Base-by-base conservation (phyloP, 2,113 vertebrate species). In the Stictonetta naevosa region DNA sequence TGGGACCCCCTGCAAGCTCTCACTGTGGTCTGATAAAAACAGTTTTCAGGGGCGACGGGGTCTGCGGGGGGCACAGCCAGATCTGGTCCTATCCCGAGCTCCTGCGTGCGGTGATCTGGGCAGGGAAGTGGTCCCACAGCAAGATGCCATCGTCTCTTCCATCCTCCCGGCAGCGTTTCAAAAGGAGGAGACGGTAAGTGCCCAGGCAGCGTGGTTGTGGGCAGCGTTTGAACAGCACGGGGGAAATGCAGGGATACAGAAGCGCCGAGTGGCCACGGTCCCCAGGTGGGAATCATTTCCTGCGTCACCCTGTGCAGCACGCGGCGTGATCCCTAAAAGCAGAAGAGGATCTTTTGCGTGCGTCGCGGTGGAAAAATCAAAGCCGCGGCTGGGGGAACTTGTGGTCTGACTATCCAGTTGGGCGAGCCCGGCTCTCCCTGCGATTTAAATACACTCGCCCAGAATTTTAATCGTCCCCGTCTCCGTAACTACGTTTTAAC, bases 341-440 rank as follows among this genome's bases (percentile, higher is more conserved):
- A 72, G 34, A 50, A 21, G 78, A 82, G 78, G 74, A 68, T 91
- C 94, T 50, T 50, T 92, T 0, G 11, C 82, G 8, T 19, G 84
- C 79, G 82, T 13, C 84, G 81, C 18, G 78, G 0, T 96, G 81
- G 92, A 90, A 96, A 95, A 96, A 95, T 91, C 87, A 96, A 95
- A 96, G 92, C 78, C 66, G 48, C 79, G 0, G 82, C 79, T 79
- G 74, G 85, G 93, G 92, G 84, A 96, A 33, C 90, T 90, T 83
- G 82, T 5, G 48, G 78, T 67, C 90, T 91, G 96, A 93, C 34
- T 67, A 95, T 96, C 96, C 96, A 94, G 96, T 96, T 31, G 92
- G 96, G 68, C 96, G 34, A 95, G 96, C 93, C 93, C 74, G 63
- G 77, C 90, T 93, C 93, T 94, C 90, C 75, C 90, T 90, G 79